Conservation (phyloP, 2,888 invertebrate genomes). For the Drosophila atripex region DNA sequence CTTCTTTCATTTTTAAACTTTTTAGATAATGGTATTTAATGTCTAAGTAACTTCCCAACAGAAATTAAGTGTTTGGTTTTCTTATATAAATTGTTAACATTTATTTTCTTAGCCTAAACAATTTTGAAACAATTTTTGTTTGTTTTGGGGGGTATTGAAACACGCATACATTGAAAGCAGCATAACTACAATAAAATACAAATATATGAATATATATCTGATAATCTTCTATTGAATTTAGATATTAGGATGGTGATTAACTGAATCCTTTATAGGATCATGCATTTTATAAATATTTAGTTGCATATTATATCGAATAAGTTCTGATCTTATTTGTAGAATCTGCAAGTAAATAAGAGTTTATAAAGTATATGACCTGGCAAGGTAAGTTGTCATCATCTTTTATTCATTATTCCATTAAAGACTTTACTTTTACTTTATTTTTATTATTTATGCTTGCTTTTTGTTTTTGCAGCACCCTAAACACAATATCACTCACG, state of each 20-base stretch:
- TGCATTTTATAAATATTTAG: too few relatives aligned
- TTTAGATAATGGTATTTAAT: constrained; percentile 8
- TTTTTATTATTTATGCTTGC: constrained; percentile 35
- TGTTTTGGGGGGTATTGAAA: constrained; percentile 51
- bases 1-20: constrained; percentile 3
- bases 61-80: constrained; percentile 36
- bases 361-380: neutral
- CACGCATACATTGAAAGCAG: constrained; percentile 59
- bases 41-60: constrained; percentile 18
- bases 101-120: constrained; percentile 60
- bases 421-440: constrained; percentile 3
- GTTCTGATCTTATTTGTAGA: too few relatives aligned
- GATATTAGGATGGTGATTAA: constrained; percentile 5
- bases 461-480: constrained; percentile 79
- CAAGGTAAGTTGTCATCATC: constrained; percentile 9
- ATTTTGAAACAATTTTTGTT: constrained; percentile 40
- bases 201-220: constrained; percentile 44
- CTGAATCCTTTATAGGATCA: too few relatives aligned
- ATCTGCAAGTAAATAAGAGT: too few relatives aligned
- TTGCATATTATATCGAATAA: too few relatives aligned
- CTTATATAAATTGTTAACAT: constrained; percentile 56
- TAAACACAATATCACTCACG: constrained; percentile 84
- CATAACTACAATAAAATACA: constrained; percentile 66
- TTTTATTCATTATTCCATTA: constrained; percentile 36
- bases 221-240: constrained; percentile 34